Conservation (phyloP, 1,140 invertebrate species). For the Coenobita brevimanus region DNA sequence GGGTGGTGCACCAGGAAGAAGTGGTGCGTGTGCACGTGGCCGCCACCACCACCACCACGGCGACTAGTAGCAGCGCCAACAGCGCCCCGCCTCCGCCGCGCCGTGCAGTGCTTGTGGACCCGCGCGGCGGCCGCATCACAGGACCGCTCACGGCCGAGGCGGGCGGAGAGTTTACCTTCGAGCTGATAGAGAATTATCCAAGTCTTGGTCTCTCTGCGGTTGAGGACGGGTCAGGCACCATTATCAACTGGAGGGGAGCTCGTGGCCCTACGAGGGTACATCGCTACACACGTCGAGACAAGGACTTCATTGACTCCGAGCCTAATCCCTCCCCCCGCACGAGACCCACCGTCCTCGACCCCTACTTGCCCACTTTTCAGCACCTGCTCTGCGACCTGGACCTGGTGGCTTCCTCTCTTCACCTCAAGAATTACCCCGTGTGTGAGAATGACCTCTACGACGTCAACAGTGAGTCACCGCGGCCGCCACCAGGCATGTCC, state of each 20-base stretch:
- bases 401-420: slow-evolving; percentile 65
- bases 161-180: slow-evolving; percentile 68
- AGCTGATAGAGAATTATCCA: slow-evolving; percentile 69
- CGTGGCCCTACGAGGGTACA: slow-evolving; percentile 33
- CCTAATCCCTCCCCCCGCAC: slow-evolving; percentile 32
- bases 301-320: slow-evolving; percentile 33
- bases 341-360: slow-evolving; percentile 60
- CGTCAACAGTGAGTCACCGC: slow-evolving; percentile 60
- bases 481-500: neutral
- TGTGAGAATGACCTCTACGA: slow-evolving; percentile 68
- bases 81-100: slow-evolving; percentile 52
- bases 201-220: slow-evolving; percentile 66
- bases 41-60: slow-evolving; percentile 63
- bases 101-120: slow-evolving; percentile 62
- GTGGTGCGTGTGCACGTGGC: slow-evolving; percentile 66
- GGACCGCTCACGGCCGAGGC: slow-evolving; percentile 60
- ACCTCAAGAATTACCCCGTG: slow-evolving; percentile 68
- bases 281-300: slow-evolving; percentile 36
- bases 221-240: slow-evolving; percentile 66
- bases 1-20: slow-evolving; percentile 66
- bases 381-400: slow-evolving; percentile 67
- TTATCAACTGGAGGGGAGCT: slow-evolving; percentile 66
- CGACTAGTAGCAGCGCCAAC: slow-evolving; percentile 51
- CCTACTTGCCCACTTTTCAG: slow-evolving; percentile 65
- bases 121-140: slow-evolving; percentile 60